phyloP scores from a whole-genome alignment of 1,140 invertebrate genomes.

The fruit fly (Drosophila melanogaster) region Release_6_plus_ISO1_MT NT_037436.4:10971001-10971500 shows the following conservation, averaged over 20 bases:
- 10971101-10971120: constrained; percentile 39
- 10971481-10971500: constrained; percentile 15
- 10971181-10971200: constrained; percentile 3
- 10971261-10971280: constrained; percentile 70
- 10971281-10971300: constrained; percentile 84
- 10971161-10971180: not conserved
- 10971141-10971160: not conserved
- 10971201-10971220: constrained; percentile 27
- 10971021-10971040: constrained; percentile 31
- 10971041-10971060: constrained; percentile 11
- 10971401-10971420: constrained; percentile 53
- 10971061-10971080: constrained; percentile 61
- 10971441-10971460: constrained; percentile 27
- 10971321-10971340: constrained; percentile 37
- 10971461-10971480: constrained; percentile 32
- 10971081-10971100: constrained; percentile 65
- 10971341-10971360: constrained; percentile 32
- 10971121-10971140: constrained; percentile 4
- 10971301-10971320: constrained; percentile 66
- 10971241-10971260: constrained; percentile 75
- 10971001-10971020: constrained; percentile 41
- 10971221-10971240: constrained; percentile 42
- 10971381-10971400: constrained; percentile 49
- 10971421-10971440: constrained; percentile 30
- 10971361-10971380: constrained; percentile 41